phyloP scores from a whole-genome alignment of 1,140 invertebrate genomes.

The Ceratina japonica region DNA sequence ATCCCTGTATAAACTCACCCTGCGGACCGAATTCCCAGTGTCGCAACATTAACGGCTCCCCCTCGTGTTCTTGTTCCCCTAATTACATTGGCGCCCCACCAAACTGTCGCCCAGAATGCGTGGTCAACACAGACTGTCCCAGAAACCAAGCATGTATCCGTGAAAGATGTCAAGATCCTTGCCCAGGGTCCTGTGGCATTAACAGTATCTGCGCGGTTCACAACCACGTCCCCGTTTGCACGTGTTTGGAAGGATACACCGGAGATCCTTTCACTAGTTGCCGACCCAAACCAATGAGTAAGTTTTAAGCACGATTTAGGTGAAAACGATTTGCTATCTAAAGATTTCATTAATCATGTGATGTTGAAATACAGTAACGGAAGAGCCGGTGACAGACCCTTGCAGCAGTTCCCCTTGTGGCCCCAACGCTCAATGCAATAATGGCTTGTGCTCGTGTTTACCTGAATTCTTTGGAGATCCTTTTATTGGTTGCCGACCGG shows the following conservation, averaged over 20 bases:
- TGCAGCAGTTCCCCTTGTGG: constrained; percentile 88
- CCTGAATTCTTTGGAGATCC: constrained; percentile 82
- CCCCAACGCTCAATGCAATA: constrained; percentile 85
- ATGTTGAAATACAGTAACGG: constrained; percentile 35
- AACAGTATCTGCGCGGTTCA: constrained; percentile 85
- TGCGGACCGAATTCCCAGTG: constrained; percentile 79
- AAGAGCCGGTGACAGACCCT: constrained; percentile 74
- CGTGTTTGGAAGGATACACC: constrained; percentile 89
- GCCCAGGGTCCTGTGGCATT: constrained; percentile 85
- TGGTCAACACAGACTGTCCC: constrained; percentile 85
- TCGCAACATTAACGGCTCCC: constrained; percentile 71
- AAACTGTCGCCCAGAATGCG: constrained; percentile 85
- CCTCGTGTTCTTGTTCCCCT: constrained; percentile 76
- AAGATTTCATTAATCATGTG: constrained; percentile 27
- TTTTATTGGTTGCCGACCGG: constrained; percentile 83
- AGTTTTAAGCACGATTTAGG: not conserved
- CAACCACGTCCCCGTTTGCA: constrained; percentile 87
- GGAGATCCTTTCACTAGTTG: constrained; percentile 88
- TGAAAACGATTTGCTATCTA: constrained; percentile 47
- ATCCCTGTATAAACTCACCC: constrained; percentile 83
- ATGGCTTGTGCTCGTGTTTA: constrained; percentile 86
- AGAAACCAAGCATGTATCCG: constrained; percentile 85
- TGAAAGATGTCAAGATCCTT: constrained; percentile 88
- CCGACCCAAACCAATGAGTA: constrained; percentile 49
- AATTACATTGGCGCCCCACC: constrained; percentile 85